A percentile compares a stretch with the other conserved stretches of the same genome.
phyloP scores from a whole-genome alignment of 2,888 invertebrate species.

The Meiosimyza platycephala region DNA sequence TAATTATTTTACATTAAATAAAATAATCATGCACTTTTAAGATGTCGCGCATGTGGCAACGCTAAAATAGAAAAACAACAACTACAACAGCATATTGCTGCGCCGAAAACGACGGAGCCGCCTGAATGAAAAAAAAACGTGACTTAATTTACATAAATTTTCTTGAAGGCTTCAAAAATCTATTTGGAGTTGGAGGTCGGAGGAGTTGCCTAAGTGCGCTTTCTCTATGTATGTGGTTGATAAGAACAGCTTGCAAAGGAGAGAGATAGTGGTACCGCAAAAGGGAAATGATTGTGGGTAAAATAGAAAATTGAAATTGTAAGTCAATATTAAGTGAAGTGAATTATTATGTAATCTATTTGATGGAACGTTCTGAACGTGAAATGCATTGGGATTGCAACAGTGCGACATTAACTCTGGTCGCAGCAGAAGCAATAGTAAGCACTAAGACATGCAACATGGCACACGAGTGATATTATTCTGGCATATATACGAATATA shows the following conservation, averaged over 20 bases:
- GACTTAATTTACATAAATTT: slow-evolving; percentile 65
- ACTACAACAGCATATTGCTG: slow-evolving; percentile 8
- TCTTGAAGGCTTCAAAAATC: slow-evolving; percentile 27
- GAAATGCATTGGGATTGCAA: not conserved
- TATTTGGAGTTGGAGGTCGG: not conserved
- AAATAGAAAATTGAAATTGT: slow-evolving; percentile 33
- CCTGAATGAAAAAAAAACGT: slow-evolving; percentile 55
- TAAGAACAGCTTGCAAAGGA: not conserved
- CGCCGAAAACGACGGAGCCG: not conserved
- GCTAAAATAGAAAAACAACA: slow-evolving; percentile 21
- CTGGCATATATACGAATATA: not conserved
- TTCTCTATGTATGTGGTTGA: not conserved
- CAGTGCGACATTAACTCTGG: too few species aligned
- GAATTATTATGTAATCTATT: slow-evolving; percentile 39
- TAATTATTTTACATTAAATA: slow-evolving; percentile 69
- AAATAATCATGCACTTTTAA: slow-evolving; percentile 67
- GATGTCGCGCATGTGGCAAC: slow-evolving; percentile 45
- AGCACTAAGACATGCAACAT: not conserved
- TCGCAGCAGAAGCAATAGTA: too few species aligned
- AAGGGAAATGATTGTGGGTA: not conserved
- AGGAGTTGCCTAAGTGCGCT: slow-evolving; percentile 10
- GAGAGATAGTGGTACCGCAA: not conserved
- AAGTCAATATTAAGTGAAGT: slow-evolving; percentile 39
- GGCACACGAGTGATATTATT: slow-evolving; percentile 18
- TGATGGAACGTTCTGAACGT: slow-evolving; percentile 27